Evolutionary conservation across 2,888 invertebrate species (phyloP).

Genomic region (Ophion ellenae): DNA sequence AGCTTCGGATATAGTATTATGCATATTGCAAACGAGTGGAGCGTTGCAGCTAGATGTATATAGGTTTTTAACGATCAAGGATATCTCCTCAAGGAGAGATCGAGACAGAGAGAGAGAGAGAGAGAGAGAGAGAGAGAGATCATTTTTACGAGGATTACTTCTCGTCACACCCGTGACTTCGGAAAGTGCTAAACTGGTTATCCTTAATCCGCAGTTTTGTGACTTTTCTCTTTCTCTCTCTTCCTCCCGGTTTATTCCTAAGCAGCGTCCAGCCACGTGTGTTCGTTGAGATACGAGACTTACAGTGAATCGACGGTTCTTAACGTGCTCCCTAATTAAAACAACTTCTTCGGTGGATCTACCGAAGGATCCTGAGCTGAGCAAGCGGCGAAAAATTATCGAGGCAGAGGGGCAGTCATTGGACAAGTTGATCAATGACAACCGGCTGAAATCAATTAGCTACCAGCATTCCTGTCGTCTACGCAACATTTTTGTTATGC

Average conservation of each 20-base stretch:
- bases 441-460: too few species aligned
- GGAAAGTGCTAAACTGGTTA: slow-evolving; percentile 53
- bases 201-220: slow-evolving; percentile 49
- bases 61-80: slow-evolving; percentile 37
- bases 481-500: neutral
- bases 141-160: slow-evolving; percentile 52
- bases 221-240: slow-evolving; percentile 12
- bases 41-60: slow-evolving; percentile 29
- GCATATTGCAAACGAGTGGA: slow-evolving; percentile 45
- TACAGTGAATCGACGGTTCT: neutral
- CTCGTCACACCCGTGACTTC: slow-evolving; percentile 45
- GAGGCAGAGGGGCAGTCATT: too few species aligned
- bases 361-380: too few species aligned
- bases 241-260: neutral
- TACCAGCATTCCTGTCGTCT: neutral
- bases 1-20: slow-evolving; percentile 31
- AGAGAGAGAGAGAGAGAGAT: slow-evolving; percentile 3
- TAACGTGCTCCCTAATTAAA: neutral
- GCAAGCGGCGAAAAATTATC: too few species aligned
- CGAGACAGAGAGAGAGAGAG: neutral
- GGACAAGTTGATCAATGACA: too few species aligned
- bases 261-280: neutral
- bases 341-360: too few species aligned
- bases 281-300: neutral
- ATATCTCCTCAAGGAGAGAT: neutral